Percentiles rank a stretch among this genome's conserved stretches.
Evolutionary conservation across 2,888 invertebrate genomes (phyloP).

Genomic region (Icerya purchasi): DNA sequence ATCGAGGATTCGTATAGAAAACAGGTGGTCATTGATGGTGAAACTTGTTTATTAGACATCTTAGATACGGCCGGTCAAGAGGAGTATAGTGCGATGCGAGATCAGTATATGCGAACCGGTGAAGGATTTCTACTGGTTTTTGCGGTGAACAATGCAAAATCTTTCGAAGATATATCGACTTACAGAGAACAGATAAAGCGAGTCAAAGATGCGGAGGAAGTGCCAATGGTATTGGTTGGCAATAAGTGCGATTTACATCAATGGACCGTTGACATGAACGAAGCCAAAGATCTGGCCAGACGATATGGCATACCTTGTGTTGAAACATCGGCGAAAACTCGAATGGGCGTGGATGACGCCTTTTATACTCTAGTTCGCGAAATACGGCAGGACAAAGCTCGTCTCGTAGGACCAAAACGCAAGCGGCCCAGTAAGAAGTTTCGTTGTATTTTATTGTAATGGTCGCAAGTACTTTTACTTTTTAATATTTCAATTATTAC

Average conservation of each 20-base stretch:
- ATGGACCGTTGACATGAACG: constrained; percentile 86
- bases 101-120: constrained; percentile 99
- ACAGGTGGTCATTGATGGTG: constrained; percentile 81
- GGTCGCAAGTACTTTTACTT: too few relatives aligned
- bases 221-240: constrained; percentile 97
- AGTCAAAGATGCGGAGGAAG: constrained; percentile 98
- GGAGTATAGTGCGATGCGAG: constrained; percentile 97
- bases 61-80: constrained; percentile 99
- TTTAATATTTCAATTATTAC: too few relatives aligned
- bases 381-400: constrained; percentile 63
- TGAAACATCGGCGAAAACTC: constrained; percentile 96
- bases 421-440: constrained; percentile 1
- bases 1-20: constrained; percentile 98
- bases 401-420: constrained; percentile 2
- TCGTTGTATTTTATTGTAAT: constrained; percentile 6
- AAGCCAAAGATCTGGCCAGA: constrained; percentile 84
- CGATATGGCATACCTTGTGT: constrained; percentile 93
- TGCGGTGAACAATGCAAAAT: constrained; percentile 96
- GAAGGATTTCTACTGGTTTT: constrained; percentile 97
- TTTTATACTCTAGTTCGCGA: constrained; percentile 97
- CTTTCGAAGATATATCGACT: constrained; percentile 78
- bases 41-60: constrained; percentile 95
- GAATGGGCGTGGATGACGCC: constrained; percentile 98
- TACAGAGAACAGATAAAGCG: constrained; percentile 95
- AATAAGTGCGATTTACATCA: constrained; percentile 94